Evolutionary conservation across 2,797 vertebrate genomes (phyloP), one percentile per base, ranked within the genome.

Genomic region (Pachyuromys duprasi): DNA sequence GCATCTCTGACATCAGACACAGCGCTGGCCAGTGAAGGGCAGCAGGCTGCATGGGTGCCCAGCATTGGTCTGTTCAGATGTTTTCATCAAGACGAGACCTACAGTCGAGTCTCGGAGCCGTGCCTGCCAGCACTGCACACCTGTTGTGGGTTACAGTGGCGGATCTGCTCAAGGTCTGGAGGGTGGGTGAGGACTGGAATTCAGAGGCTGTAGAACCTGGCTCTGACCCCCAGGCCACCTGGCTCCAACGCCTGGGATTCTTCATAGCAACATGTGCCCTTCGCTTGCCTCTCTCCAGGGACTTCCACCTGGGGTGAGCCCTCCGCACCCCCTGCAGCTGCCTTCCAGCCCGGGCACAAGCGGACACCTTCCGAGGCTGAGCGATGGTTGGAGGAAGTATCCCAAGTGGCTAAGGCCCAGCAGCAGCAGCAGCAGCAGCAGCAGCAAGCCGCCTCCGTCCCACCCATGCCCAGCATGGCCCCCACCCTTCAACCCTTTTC

Each of bases 281-380:
- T 88, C 76, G 55, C 67, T 26, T 70, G 33, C 75, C 53, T 84
- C 67, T 93, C 67, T 82, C 22, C 96, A 99, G 99, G 98, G 55
- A 96, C 98, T 12, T 98, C 98, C 26, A 98, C 98, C 28, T 99
- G 99, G 99, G 98, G 98, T 0, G 99, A 99, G 55, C 94, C 98
- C 42, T 98, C 98, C 0, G 86, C 97, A 0, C 89, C 98, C 42
- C 97, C 98, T 0, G 79, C 96, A 57, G 67, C 90, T 6, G 33
- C 96, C 63, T 98, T 98, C 7, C 99, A 99, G 81, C 98, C 98
- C 0, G 99, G 99, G 60, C 99, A 99, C 98, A 99, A 98, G 93
- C 99, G 99, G 70, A 99, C 99, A 0, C 99, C 99, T 0, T 99
- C 99, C 0, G 99, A 99, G 97, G 99, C 99, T 0, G 99, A 99